Base-by-base conservation (phyloP, 2,888 invertebrate species). In the Nymphalis urticae region DNA sequence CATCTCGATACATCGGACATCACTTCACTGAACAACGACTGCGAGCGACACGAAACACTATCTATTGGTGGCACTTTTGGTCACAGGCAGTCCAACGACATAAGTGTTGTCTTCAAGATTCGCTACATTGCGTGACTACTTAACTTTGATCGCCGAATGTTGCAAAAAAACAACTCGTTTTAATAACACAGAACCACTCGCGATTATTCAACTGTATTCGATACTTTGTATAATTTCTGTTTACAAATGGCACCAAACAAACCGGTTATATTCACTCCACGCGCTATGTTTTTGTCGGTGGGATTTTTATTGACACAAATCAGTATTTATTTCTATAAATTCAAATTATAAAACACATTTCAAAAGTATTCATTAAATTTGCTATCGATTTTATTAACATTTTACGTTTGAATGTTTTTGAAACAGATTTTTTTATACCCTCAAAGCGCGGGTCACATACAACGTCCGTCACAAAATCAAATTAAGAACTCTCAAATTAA, bases 1-100 rank as follows among this genome's bases (percentile, higher is more conserved):
- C 92, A 92, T 92, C 71, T 65, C 75, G 71, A 72, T 69, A 68
- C 73, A 59, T 61, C 68, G 60, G 66, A 62, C 65, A 68, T 67
- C 60, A 58, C 72, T 60, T n/a, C 56, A 71, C 60, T 19, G 16
- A 36, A 58, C n/a, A 8, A 32, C 42, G n/a, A n/a, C 60, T 13
- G 13, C 42, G 42, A 42, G 42, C 42, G 9, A 42, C 42, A 13
- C 42, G 13, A 51, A n/a, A 17, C 61, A 58, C 68, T 62, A 56
- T 42, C 13, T 42, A 42, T 2, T 13, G 42, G 4, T 13, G 13
- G 13, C 17, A 59, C 65, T 59, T 36, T 24, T 21, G 51, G 21
- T 51, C 21, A 3, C 24, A 21, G 56, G 61, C 27, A 67, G 13
- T 17, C 16, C 3, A 21, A 48, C 24, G 21, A 21, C 13, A 42